A percentile compares a stretch with the other conserved stretches of the same genome.
These are phyloP conservation scores for Baryphthengus martii DNA, from an alignment of 2,113 vertebrate species.

Conservation along the genomic window DNA sequence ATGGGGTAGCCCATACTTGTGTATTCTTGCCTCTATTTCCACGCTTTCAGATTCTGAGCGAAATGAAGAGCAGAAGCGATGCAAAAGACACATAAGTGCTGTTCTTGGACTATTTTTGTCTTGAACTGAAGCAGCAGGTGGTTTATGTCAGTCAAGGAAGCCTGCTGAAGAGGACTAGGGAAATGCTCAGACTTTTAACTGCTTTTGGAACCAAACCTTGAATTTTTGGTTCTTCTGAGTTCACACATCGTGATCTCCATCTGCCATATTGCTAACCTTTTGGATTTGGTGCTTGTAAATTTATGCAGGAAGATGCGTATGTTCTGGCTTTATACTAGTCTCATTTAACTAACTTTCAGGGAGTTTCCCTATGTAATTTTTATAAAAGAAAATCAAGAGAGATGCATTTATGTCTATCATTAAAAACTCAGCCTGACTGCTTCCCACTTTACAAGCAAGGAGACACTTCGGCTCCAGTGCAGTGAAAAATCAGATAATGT, in stretches of 20 bases:
- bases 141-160: constrained; percentile 16
- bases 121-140: constrained; percentile 47
- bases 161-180: neutral
- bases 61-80: neutral
- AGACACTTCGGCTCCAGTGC: neutral
- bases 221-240: neutral
- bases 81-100: neutral
- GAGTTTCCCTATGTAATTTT: neutral
- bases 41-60: neutral
- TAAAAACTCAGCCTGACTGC: neutral
- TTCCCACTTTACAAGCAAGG: neutral
- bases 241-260: neutral
- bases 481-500: neutral
- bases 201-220: constrained; percentile 26
- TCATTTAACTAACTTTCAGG: neutral
- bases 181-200: constrained; percentile 15
- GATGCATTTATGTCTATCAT: neutral
- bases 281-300: neutral
- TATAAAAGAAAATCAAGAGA: neutral
- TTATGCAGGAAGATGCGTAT: constrained; percentile 22
- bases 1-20: neutral
- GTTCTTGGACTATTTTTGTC: constrained; percentile 12
- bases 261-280: constrained; percentile 31
- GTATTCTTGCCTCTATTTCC: neutral
- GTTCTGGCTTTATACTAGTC: neutral